phyloP scores from a whole-genome alignment of 1,140 invertebrate genomes.

The Drosophila nigrodunni region DNA sequence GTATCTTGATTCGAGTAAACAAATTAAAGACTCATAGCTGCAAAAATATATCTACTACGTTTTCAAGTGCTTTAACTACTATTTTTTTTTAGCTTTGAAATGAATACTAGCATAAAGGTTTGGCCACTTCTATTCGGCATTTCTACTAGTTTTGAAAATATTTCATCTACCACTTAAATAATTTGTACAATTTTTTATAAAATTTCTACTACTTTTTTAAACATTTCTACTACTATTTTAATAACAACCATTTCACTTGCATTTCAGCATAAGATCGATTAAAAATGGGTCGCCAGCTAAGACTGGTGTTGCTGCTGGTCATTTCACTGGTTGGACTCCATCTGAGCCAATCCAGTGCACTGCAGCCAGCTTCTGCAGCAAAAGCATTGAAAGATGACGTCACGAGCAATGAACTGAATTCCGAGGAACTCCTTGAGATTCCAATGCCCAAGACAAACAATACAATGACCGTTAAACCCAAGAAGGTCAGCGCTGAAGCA shows the following conservation, averaged over 20 bases:
- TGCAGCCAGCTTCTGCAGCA: constrained; percentile 11
- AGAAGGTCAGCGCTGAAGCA: constrained; percentile 65
- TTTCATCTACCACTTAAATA: no score
- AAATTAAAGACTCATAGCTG: no score
- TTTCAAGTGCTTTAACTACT: no score
- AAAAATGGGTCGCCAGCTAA: constrained; percentile 77
- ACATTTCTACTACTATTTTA: no score
- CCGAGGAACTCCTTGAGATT: constrained; percentile 52
- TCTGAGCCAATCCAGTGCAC: constrained; percentile 49
- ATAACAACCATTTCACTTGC: background rate
- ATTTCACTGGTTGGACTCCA: constrained; percentile 63
- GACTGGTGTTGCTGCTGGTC: constrained; percentile 78
- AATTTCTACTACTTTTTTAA: no score
- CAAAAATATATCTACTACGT: no score
- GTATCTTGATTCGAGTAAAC: background rate
- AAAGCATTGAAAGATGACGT: constrained; percentile 50
- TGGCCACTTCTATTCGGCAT: no score
- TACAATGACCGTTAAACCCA: constrained; percentile 33
- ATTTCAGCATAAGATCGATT: constrained; percentile 51
- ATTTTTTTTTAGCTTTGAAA: no score
- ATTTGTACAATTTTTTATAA: no score
- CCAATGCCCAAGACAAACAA: constrained; percentile 42
- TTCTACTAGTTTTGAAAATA: no score
- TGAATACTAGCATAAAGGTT: no score
- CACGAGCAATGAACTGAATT: constrained; percentile 57